Evolutionary conservation across 2,113 vertebrate genomes (phyloP), one percentile per base, ranked within the genome.

Genomic region (Cochlearius cochlearius): DNA sequence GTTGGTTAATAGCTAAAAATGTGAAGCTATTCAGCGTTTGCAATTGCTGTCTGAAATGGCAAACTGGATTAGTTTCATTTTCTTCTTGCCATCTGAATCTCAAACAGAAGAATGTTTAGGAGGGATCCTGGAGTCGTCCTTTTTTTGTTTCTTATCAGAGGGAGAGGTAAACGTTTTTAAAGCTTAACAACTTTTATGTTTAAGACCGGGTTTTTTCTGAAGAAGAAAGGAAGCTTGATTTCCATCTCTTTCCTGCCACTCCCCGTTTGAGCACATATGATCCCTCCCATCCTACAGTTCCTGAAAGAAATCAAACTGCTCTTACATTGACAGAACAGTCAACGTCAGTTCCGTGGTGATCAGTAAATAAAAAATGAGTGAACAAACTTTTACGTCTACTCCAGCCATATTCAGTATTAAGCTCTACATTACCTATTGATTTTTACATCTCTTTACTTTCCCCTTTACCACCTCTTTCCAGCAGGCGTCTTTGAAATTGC

Each of bases 181-280:
- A 68, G 43, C 10, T 55, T 34, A 32, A 47, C 15, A 69, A 15
- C 43, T 55, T 92, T 8, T 38, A 6, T 41, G 22, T 43, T 87
- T 73, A 76, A 53, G 26, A 29, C 38, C 56, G 45, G 32, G 1
- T 19, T 43, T 69, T 86, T n/a, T 53, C 30, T 86, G 85, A 68
- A 56, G 81, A 85, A 92, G 63, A 92, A 66, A 85, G 88, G 74
- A 93, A 64, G 17, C 50, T 92, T 73, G 81, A 92, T 96, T 97
- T 94, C 88, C 92, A 89, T 86, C 81, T 96, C 85, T 73, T 94
- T 95, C 91, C 94, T 96, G 94, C 88, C 87, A 58, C 90, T 93
- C 94, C 92, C 81, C 55, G 34, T 63, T 62, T 73, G 90, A 79
- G 74, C 64, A 53, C 50, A 76, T 77, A 18, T 15, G 79, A 71